A percentile compares a stretch with the other conserved stretches of the same genome.
Evolutionary conservation across 2,888 invertebrate species (phyloP).

Genomic region (Synanthedon tipuliformis): DNA sequence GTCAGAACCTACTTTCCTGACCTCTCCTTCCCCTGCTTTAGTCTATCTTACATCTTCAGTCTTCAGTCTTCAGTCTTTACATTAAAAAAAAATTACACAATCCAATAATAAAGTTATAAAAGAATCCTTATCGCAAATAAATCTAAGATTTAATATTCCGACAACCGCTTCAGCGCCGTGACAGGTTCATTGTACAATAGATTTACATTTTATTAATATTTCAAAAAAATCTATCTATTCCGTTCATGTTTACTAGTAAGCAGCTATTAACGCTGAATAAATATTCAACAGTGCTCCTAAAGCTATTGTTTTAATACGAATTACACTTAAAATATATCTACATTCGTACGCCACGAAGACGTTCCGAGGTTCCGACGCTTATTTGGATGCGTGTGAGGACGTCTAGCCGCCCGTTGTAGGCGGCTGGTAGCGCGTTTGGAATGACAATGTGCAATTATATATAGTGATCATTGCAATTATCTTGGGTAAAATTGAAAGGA

Average conservation of each 20-base stretch:
- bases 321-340: constrained; percentile 41
- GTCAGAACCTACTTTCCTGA: too few relatives aligned
- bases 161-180: not conserved
- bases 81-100: too few relatives aligned
- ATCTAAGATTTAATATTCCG: not conserved
- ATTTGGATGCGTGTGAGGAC: constrained; percentile 53
- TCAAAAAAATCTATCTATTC: not conserved
- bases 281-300: constrained; percentile 19
- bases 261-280: constrained; percentile 11
- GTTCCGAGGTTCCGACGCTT: constrained; percentile 31
- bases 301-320: constrained; percentile 33
- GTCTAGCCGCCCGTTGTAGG: constrained; percentile 24
- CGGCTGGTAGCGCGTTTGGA: constrained; percentile 14
- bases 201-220: not conserved
- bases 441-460: constrained; percentile 3
- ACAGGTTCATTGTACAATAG: not conserved
- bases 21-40: too few relatives aligned
- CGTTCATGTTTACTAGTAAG: constrained; percentile 5
- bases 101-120: too few relatives aligned
- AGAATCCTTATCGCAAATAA: not conserved
- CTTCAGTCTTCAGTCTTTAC: too few relatives aligned
- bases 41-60: too few relatives aligned
- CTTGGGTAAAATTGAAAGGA: constrained; percentile 37
- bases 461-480: constrained; percentile 42
- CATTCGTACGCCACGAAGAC: constrained; percentile 51